Conservation (phyloP, 1,140 invertebrate genomes). For the Trypoxylus dichotomus region DNA sequence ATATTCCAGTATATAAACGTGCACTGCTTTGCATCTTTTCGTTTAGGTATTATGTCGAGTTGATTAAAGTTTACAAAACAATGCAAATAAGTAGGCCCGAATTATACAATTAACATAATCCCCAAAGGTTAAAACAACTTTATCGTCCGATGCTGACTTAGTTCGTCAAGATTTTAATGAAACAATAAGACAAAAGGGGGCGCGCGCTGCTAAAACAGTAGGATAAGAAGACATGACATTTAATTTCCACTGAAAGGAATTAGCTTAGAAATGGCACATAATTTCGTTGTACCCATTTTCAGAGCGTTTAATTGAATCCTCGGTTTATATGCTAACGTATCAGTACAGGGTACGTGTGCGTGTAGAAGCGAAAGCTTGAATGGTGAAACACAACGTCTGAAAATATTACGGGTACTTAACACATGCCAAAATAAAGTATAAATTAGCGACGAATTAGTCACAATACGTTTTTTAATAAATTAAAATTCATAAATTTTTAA, state of each 20-base stretch:
- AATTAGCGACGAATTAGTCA: no score
- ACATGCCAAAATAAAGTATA: no score
- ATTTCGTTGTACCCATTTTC: constrained; percentile 11
- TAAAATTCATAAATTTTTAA: no score
- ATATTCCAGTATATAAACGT: no score
- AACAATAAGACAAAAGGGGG: constrained; percentile 23
- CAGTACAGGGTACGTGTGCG: not conserved
- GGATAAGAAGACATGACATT: constrained; percentile 25
- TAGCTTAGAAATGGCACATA: constrained; percentile 25
- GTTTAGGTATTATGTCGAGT: not conserved
- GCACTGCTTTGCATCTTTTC: not conserved
- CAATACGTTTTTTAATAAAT: no score
- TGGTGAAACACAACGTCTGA: no score
- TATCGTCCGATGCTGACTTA: constrained; percentile 1
- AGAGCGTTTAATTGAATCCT: constrained; percentile 12
- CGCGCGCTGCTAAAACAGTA: not conserved
- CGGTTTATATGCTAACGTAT: not conserved
- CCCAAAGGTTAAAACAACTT: constrained; percentile 17
- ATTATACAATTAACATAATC: constrained; percentile 18
- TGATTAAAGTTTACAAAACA: constrained; percentile 1
- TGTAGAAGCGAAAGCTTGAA: no score
- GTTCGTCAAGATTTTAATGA: constrained; percentile 24
- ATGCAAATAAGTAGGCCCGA: not conserved
- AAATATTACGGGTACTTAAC: no score
- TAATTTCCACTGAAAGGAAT: constrained; percentile 24